phyloP scores from a whole-genome alignment of 2,113 vertebrate species.

The Pimephales promelas region DNA sequence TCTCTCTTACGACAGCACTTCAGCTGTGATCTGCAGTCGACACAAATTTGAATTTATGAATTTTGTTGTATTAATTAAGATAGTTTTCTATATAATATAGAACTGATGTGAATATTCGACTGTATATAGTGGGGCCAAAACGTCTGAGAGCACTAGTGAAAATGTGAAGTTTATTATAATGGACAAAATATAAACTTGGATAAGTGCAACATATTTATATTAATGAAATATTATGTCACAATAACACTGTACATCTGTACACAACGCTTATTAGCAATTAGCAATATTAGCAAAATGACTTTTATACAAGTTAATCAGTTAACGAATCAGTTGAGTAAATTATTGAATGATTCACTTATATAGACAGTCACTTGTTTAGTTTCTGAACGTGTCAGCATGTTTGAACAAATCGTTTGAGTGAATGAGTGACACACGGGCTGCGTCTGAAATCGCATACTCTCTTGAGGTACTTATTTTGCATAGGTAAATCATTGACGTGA shows the following conservation, averaged over 20 bases:
- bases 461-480: too few species aligned
- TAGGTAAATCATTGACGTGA: too few species aligned
- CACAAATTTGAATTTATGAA: neutral
- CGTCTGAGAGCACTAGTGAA: neutral
- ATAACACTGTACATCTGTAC: neutral
- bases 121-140: neutral
- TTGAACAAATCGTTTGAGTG: neutral
- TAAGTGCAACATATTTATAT: neutral
- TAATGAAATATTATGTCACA: neutral
- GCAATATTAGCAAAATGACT: too few species aligned
- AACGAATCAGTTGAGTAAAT: neutral
- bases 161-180: neutral
- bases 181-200: neutral
- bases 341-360: neutral
- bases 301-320: too few species aligned
- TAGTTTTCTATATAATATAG: neutral
- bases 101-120: neutral
- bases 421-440: neutral
- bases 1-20: conserved; percentile 1
- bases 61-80: neutral
- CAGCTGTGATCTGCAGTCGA: neutral
- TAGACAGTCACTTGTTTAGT: neutral
- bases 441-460: too few species aligned
- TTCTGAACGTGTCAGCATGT: neutral
- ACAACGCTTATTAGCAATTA: too few species aligned